phyloP scores from a whole-genome alignment of 2,888 invertebrate species.

The Oscheius sp. region DNA sequence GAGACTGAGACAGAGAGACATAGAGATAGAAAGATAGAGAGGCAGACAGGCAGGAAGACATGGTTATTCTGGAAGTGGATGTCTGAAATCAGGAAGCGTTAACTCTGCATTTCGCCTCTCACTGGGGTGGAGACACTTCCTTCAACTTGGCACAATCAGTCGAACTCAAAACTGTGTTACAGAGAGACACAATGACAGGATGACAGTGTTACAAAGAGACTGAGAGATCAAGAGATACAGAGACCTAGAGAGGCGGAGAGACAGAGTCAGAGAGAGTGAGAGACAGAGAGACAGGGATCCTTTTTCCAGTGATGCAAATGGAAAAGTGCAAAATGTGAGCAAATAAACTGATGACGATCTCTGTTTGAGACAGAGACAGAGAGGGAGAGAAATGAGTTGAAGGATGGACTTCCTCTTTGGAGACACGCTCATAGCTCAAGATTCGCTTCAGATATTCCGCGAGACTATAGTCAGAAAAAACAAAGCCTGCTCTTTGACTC shows the following conservation, averaged over 20 bases:
- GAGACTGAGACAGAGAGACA: neutral
- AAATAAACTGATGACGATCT: too few relatives aligned
- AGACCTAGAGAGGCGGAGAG: neutral
- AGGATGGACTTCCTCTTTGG: too few relatives aligned
- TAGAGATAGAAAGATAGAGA: neutral
- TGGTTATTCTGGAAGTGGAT: neutral
- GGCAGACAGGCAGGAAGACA: neutral
- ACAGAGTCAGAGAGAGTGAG: neutral
- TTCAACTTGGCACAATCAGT: neutral
- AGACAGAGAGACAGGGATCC: conserved; percentile 1
- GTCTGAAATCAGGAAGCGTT: neutral
- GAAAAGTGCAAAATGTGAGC: too few relatives aligned
- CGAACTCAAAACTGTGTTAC: neutral
- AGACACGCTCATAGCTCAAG: too few relatives aligned
- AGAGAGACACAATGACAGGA: conserved; percentile 6
- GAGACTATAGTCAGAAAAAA: too few relatives aligned
- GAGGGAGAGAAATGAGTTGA: too few relatives aligned
- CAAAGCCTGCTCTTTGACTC: too few relatives aligned
- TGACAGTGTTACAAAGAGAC: neutral
- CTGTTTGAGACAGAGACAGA: neutral
- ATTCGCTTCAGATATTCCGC: too few relatives aligned
- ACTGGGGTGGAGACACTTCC: too few relatives aligned
- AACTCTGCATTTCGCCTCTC: neutral
- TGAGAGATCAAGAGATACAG: neutral
- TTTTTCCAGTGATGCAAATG: too few relatives aligned